These are phyloP conservation scores for Macquaria ambigua DNA, from an alignment of 2,113 vertebrate genomes.

Conservation along the genomic window DNA sequence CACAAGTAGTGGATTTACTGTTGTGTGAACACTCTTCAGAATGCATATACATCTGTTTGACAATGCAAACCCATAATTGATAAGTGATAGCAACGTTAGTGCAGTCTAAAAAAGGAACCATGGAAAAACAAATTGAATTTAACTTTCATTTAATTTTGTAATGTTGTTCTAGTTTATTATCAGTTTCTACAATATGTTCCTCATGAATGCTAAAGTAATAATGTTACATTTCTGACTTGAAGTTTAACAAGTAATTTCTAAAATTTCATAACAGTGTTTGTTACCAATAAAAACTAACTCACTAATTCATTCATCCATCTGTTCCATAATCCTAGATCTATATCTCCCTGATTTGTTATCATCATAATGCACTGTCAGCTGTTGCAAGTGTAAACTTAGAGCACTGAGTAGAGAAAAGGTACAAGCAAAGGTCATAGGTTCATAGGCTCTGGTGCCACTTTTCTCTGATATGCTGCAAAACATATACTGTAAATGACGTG, in stretches of 20 bases:
- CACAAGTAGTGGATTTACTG: neutral
- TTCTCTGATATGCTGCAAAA: conserved; percentile 23
- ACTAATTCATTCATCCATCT: neutral
- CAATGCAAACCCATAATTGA: neutral
- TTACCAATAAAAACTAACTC: neutral
- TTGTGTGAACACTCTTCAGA: neutral
- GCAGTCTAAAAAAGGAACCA: neutral
- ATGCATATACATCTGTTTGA: neutral
- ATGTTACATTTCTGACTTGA: neutral
- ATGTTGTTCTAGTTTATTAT: neutral
- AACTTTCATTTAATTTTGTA: neutral
- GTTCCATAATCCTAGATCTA: neutral
- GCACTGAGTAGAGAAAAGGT: neutral
- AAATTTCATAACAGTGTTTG: neutral
- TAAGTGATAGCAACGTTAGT: neutral
- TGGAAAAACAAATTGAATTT: neutral
- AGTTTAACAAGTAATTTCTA: neutral
- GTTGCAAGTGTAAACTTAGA: neutral
- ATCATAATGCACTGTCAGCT: neutral
- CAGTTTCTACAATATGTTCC: neutral
- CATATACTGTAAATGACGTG: conserved; percentile 18
- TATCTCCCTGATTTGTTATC: conserved; percentile 17
- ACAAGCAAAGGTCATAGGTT: conserved; percentile 14
- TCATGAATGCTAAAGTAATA: neutral
- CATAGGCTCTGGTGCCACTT: conserved; percentile 17